These are phyloP conservation scores for Leptinotarsa haldemani DNA, from an alignment of 2,888 invertebrate genomes.

Conservation along the genomic window DNA sequence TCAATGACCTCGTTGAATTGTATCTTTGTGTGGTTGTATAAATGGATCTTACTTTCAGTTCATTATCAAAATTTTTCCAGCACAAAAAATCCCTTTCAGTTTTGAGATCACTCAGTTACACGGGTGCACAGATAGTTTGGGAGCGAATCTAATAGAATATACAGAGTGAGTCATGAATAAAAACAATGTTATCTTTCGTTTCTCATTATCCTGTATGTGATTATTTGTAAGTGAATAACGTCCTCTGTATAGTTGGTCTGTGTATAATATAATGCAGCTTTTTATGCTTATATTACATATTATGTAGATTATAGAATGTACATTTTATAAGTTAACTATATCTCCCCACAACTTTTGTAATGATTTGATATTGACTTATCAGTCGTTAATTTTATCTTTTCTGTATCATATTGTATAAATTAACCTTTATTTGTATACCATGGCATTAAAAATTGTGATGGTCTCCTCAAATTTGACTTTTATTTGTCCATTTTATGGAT, in stretches of 20 bases:
- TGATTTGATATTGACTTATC: constrained; percentile 39
- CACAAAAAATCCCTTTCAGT: constrained; percentile 25
- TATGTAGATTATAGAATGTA: constrained; percentile 53
- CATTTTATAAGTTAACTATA: constrained; percentile 46
- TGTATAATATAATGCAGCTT: constrained; percentile 57
- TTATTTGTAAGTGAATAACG: constrained; percentile 46
- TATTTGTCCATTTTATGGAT: background rate
- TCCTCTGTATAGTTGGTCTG: constrained; percentile 58
- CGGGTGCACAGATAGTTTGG: background rate
- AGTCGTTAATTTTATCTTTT: constrained; percentile 51
- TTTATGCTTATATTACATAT: constrained; percentile 51
- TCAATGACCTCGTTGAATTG: constrained; percentile 51
- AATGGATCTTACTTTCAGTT: constrained; percentile 51
- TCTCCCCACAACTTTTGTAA: constrained; percentile 46
- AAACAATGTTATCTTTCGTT: constrained; percentile 15
- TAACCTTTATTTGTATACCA: constrained; percentile 63
- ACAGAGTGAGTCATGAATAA: background rate
- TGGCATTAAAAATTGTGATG: constrained; percentile 62
- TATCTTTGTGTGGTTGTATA: constrained; percentile 55
- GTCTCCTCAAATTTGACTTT: constrained; percentile 43
- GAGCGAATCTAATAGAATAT: background rate
- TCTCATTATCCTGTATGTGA: constrained; percentile 34
- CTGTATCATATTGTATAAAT: constrained; percentile 64
- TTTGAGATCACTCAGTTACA: constrained; percentile 4
- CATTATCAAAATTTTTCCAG: constrained; percentile 22